Percentiles rank a stretch among this genome's conserved stretches.
Evolutionary conservation across 2,113 vertebrate genomes (phyloP).

Genomic region (Ammodramus savannarum): DNA sequence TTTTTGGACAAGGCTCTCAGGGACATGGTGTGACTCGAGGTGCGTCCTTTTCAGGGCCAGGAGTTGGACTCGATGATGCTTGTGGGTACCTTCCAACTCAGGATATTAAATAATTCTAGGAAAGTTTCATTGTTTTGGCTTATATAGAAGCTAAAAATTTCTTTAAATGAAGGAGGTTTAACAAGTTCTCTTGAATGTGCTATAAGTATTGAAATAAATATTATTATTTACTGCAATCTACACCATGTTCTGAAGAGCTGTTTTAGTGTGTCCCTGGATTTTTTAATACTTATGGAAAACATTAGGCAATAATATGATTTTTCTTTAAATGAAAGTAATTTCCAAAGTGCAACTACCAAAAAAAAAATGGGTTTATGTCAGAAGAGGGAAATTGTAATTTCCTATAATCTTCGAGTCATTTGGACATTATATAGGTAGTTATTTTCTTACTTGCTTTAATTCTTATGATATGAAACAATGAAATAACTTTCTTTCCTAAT

Average conservation of each 20-base stretch:
- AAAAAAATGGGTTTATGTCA: not conserved
- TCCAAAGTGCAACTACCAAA: not conserved
- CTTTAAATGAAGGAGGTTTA: not conserved
- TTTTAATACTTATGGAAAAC: not conserved
- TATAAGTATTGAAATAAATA: not conserved
- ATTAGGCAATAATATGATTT: not conserved
- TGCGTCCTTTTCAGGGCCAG: too few species aligned
- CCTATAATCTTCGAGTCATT: fast-evolving
- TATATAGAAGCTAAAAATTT: not conserved
- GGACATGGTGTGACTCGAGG: fast-evolving
- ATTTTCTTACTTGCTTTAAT: not conserved
- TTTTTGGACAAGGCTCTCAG: not conserved
- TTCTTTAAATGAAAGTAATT: not conserved
- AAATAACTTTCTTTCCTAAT: not conserved
- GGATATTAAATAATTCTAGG: not conserved
- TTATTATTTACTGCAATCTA: not conserved
- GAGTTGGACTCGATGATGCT: fast-evolving
- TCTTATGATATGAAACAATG: not conserved
- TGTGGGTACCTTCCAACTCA: not conserved
- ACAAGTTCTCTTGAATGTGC: not conserved
- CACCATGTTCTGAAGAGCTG: not conserved
- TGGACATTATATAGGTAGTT: not conserved
- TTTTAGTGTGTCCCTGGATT: not conserved
- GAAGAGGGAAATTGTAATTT: not conserved
- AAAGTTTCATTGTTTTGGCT: not conserved